Evolutionary conservation across 2,113 vertebrate species (phyloP).

Genomic region (Elephas maximus): DNA sequence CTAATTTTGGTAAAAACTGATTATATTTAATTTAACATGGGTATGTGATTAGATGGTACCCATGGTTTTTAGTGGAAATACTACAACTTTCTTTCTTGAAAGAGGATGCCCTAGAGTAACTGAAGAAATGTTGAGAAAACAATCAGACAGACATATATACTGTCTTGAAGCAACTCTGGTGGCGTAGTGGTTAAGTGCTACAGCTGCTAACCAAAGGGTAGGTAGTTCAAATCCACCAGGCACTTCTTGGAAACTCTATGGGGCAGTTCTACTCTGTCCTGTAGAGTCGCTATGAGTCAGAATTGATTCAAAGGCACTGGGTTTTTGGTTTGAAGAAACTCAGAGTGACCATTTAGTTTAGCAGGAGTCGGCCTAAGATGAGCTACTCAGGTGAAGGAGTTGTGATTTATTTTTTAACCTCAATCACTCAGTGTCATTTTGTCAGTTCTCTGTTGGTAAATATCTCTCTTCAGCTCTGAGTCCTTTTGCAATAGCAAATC

Average conservation of each 20-base stretch:
- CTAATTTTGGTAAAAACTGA: conserved; percentile 64
- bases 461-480: conserved; percentile 39
- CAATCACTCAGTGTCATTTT: conserved; percentile 64
- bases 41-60: not conserved
- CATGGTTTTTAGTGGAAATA: not conserved
- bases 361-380: conserved; percentile 52
- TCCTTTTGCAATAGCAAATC: conserved; percentile 17
- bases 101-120: not conserved
- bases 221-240: too few species aligned
- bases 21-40: conserved; percentile 72
- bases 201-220: too few species aligned
- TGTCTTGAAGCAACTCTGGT: conserved; percentile 21
- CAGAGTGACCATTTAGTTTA: conserved; percentile 65
- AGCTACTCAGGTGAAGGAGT: conserved; percentile 60
- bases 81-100: not conserved
- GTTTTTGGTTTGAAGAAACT: not conserved
- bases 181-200: too few species aligned
- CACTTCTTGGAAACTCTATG: too few species aligned
- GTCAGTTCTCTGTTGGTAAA: conserved; percentile 74
- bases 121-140: not conserved
- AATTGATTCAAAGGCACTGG: too few species aligned
- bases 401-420: conserved; percentile 77
- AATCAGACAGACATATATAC: not conserved
- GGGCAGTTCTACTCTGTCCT: too few species aligned
- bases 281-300: too few species aligned